Base-by-base conservation (phyloP, 2,888 invertebrate species). In the Scaptomyza flava region DNA sequence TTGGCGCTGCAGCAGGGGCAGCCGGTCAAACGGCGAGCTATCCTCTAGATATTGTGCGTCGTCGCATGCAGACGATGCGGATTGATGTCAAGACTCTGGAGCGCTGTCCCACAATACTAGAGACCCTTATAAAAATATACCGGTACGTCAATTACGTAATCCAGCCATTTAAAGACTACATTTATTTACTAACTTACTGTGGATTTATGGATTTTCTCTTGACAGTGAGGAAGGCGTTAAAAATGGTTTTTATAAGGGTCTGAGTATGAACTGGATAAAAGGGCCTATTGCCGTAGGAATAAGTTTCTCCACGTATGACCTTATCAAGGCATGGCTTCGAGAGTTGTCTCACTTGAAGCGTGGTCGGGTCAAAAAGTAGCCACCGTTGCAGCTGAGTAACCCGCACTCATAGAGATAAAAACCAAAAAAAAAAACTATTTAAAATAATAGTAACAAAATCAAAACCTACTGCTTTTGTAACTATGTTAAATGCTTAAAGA, bases 211-310 rank as follows among this genome's bases (percentile, higher is more conserved):
- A 9, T 34, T n/a, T 36, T 2, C 3, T 38, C n/a, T 79, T 92
- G 92, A 50, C 93, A 97, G 97, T 61, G 94, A 95, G 77, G 99
- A 99, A 92, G 99, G 99, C 33, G 91, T 97, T 30, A 94, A 94
- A 90, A 94, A 95, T 53, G 99, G 99, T 0, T 96, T 99, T 91
- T 99, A 97, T 94, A 99, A 99, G 92, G 99, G 99, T 0, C 94
- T 99, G n/a, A 98, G 97, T 83, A 98, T 99, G 98, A 99, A 99
- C 93, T 99, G 99, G 98, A 96, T 99, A 56, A 97, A 97, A 91
- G 97, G 97, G 0, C 97, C 97, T 7, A 95, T 97, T 54, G 96
- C 97, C 0, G 97, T 96, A 9, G 99, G 99, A 63, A 98, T 99
- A 86, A 98, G 98, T 87, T 99, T 99, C 93, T 96, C 98, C 4